Conservation (phyloP, 1,140 invertebrate species). For the Steinernema feltiae region DNA sequence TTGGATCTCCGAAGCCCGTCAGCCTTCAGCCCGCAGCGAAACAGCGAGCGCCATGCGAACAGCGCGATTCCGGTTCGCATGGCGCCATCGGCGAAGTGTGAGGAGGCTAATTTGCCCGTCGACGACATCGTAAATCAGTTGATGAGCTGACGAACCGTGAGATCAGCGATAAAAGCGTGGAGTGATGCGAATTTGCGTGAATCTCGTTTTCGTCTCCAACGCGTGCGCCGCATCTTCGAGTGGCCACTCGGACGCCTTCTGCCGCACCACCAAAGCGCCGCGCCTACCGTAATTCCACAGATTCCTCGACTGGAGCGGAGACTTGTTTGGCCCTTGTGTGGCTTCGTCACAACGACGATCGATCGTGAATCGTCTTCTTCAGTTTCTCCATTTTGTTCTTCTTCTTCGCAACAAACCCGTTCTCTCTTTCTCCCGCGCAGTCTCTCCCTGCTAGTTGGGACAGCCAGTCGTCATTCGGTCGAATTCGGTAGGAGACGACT, state of each 20-base stretch:
- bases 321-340: neutral
- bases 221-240: no score
- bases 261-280: no score
- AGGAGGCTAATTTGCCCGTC: constrained; percentile 9
- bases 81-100: constrained; percentile 9
- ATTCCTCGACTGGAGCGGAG: no score
- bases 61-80: constrained; percentile 1
- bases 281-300: neutral
- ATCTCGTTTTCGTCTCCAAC: neutral
- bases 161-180: neutral
- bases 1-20: neutral
- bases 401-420: constrained; percentile 8
- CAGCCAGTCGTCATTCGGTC: constrained; percentile 1
- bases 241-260: no score
- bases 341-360: neutral
- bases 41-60: neutral
- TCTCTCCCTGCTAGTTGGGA: constrained; percentile 6
- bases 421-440: constrained; percentile 13
- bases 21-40: neutral
- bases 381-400: constrained; percentile 6
- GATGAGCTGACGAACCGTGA: constrained; percentile 8
- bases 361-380: constrained; percentile 3
- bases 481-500: neutral
- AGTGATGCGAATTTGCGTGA: constrained; percentile 1
- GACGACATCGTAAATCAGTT: constrained; percentile 9